phyloP scores from a whole-genome alignment of 1,140 invertebrate species.

The Lepidurus apus region DNA sequence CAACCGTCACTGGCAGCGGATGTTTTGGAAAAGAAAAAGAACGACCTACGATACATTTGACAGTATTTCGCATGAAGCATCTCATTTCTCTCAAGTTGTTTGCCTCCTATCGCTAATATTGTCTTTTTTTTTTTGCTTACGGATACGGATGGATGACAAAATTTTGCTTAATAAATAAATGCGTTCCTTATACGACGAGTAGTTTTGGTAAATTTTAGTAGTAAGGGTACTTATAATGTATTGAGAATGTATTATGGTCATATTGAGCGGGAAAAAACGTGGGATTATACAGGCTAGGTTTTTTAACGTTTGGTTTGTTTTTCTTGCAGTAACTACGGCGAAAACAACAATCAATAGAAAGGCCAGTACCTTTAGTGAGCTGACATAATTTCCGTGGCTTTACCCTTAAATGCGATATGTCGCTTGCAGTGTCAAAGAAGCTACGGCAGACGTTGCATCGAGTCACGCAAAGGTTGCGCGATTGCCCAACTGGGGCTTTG shows the following conservation, averaged over 20 bases:
- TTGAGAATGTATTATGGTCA: too few species aligned
- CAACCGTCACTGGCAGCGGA: not conserved
- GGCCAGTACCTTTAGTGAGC: not conserved
- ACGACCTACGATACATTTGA: not conserved
- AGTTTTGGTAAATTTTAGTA: not conserved
- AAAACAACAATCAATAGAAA: slow-evolving; percentile 2
- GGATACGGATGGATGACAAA: not conserved
- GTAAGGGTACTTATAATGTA: too few species aligned
- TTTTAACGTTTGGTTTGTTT: not conserved
- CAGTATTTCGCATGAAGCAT: slow-evolving; percentile 15
- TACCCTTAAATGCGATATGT: not conserved
- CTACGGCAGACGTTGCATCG: not conserved
- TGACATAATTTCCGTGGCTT: slow-evolving; percentile 14
- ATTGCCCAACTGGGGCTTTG: not conserved
- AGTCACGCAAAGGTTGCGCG: not conserved
- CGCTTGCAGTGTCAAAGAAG: slow-evolving; percentile 4
- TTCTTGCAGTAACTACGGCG: not conserved
- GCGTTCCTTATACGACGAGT: not conserved
- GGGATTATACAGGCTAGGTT: not conserved
- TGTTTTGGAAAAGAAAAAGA: not conserved
- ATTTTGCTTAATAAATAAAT: slow-evolving; percentile 7
- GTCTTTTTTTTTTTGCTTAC: not conserved
- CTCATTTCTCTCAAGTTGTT: slow-evolving; percentile 12
- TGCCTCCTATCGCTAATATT: not conserved
- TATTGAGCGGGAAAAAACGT: not conserved